phyloP scores from a whole-genome alignment of 2,888 invertebrate genomes.

The Blastobasis lacticolella region DNA sequence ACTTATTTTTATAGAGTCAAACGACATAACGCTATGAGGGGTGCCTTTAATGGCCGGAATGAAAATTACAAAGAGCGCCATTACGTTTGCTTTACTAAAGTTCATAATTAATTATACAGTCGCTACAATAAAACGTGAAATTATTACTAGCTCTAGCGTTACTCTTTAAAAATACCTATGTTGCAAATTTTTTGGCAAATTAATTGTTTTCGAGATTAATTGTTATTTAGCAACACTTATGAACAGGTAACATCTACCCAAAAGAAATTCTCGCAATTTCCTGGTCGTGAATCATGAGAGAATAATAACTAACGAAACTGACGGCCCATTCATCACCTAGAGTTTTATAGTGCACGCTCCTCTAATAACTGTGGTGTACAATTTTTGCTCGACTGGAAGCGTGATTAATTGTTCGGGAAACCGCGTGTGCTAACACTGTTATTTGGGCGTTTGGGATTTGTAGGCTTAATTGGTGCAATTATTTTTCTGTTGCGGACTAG shows the following conservation, averaged over 20 bases:
- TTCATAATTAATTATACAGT: neutral
- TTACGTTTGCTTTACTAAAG: neutral
- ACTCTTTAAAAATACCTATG: too few species aligned
- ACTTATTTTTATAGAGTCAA: neutral
- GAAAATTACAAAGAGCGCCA: neutral
- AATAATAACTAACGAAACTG: constrained; percentile 28
- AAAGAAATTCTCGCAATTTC: constrained; percentile 23
- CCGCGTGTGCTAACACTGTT: constrained; percentile 26
- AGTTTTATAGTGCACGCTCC: constrained; percentile 34
- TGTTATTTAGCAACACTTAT: too few species aligned
- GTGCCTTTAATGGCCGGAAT: neutral
- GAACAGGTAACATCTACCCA: neutral
- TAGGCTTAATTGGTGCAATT: constrained; percentile 30
- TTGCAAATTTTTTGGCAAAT: too few species aligned
- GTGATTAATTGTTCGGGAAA: constrained; percentile 40
- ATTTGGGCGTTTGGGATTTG: constrained; percentile 30
- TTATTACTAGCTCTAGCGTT: neutral
- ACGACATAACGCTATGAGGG: neutral
- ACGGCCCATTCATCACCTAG: constrained; percentile 38
- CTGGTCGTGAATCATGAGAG: constrained; percentile 27
- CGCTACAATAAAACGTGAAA: neutral
- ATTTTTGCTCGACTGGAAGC: constrained; percentile 29
- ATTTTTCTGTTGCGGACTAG: constrained; percentile 21
- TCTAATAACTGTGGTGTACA: constrained; percentile 32
- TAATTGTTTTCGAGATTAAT: too few species aligned